phyloP scores from a whole-genome alignment of 2,797 vertebrate species.

The Hozukius guyotensis region DNA sequence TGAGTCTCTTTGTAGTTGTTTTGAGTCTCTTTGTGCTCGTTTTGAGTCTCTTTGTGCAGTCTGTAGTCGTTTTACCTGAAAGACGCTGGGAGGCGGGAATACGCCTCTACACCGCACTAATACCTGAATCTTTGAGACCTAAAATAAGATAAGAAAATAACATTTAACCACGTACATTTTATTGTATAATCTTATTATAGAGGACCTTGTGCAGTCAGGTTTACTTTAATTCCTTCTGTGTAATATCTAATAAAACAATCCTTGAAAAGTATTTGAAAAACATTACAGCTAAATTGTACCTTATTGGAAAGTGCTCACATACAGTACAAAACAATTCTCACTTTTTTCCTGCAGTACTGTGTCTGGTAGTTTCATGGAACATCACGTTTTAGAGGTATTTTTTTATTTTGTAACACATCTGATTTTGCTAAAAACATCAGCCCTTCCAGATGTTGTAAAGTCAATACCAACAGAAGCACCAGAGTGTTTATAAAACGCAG shows the following conservation, averaged over 20 bases:
- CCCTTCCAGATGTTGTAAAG: slow-evolving; percentile 35
- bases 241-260: not conserved
- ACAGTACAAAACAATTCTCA: not conserved
- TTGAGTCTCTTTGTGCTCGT: too few relatives aligned
- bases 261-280: not conserved
- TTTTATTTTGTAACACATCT: not conserved
- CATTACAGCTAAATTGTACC: not conserved
- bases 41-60: too few relatives aligned
- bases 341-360: not conserved
- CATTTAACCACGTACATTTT: not conserved
- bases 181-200: not conserved
- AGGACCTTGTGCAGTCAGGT: not conserved
- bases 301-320: not conserved
- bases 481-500: slow-evolving; percentile 14
- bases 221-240: not conserved
- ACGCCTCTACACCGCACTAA: too few relatives aligned
- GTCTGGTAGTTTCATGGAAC: slow-evolving; percentile 1
- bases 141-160: not conserved
- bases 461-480: slow-evolving; percentile 6
- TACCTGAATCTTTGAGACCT: not conserved
- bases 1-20: too few relatives aligned
- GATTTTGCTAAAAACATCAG: not conserved
- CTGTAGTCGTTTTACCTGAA: too few relatives aligned
- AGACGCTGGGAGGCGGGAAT: too few relatives aligned
- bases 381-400: not conserved